These are phyloP conservation scores for Meles meles DNA, from an alignment of 2,113 vertebrate genomes.

Conservation along the genomic window DNA sequence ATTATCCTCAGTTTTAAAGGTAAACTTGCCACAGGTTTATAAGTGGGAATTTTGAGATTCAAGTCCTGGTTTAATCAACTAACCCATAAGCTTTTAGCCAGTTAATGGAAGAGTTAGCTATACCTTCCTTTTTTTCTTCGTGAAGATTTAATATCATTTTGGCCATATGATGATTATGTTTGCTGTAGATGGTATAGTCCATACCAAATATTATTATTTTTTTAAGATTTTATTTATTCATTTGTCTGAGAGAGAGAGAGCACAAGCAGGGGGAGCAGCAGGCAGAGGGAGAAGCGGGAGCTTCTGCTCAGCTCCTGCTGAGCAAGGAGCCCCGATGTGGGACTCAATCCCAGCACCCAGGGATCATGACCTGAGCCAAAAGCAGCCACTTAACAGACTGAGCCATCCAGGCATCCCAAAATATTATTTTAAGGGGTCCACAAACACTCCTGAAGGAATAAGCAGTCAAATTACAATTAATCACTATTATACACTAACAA, in stretches of 20 bases:
- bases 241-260: too few relatives aligned
- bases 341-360: too few relatives aligned
- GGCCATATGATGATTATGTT: not conserved
- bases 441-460: not conserved
- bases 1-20: not conserved
- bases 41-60: not conserved
- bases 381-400: too few relatives aligned
- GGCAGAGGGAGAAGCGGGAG: too few relatives aligned
- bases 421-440: not conserved
- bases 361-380: too few relatives aligned
- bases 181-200: not conserved
- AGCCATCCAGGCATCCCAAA: not conserved
- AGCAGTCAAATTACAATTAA: not conserved
- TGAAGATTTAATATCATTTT: not conserved
- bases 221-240: too few relatives aligned
- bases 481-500: not conserved
- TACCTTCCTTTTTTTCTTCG: not conserved
- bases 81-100: not conserved
- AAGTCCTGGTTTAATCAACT: not conserved
- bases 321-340: too few relatives aligned
- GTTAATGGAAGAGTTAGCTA: not conserved
- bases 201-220: not conserved
- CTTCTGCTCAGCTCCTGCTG: too few relatives aligned
- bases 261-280: too few relatives aligned
- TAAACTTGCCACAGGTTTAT: not conserved